phyloP scores from a whole-genome alignment of 2,888 invertebrate genomes.

The Sericinus montela region DNA sequence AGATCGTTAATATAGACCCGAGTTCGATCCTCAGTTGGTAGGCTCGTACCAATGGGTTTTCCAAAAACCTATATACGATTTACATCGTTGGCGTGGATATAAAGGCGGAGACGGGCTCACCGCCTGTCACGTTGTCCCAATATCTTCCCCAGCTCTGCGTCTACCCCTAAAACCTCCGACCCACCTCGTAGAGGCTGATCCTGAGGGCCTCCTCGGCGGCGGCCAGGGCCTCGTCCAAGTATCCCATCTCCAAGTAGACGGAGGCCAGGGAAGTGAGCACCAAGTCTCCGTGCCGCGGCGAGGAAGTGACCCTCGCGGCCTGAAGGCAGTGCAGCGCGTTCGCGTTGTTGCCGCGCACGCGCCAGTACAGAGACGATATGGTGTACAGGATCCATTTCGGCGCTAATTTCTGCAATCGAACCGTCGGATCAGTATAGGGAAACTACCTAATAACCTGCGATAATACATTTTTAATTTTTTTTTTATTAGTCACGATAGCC shows the following conservation, averaged over 20 bases:
- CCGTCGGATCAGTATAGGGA: too few species aligned
- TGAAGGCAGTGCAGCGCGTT: slow-evolving; percentile 86
- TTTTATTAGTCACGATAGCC: too few species aligned
- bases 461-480: too few species aligned
- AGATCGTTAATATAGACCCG: too few species aligned
- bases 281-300: slow-evolving; percentile 80
- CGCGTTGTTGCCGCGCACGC: slow-evolving; percentile 82
- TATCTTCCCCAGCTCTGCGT: too few species aligned
- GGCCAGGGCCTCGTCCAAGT: slow-evolving; percentile 81
- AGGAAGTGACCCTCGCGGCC: slow-evolving; percentile 78
- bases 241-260: slow-evolving; percentile 82
- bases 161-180: background rate
- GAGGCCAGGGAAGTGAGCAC: slow-evolving; percentile 85
- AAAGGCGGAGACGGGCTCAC: too few species aligned
- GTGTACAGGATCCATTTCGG: slow-evolving; percentile 87
- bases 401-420: slow-evolving; percentile 79
- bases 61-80: too few species aligned
- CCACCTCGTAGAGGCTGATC: slow-evolving; percentile 82
- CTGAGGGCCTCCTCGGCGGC: slow-evolving; percentile 81
- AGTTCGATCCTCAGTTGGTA: too few species aligned
- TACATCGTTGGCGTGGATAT: too few species aligned
- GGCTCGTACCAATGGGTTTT: too few species aligned
- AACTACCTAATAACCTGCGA: too few species aligned
- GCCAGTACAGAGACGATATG: slow-evolving; percentile 88
- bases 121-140: too few species aligned